phyloP scores from a whole-genome alignment of 2,113 vertebrate species.

The Myxocyprinus asiaticus region DNA sequence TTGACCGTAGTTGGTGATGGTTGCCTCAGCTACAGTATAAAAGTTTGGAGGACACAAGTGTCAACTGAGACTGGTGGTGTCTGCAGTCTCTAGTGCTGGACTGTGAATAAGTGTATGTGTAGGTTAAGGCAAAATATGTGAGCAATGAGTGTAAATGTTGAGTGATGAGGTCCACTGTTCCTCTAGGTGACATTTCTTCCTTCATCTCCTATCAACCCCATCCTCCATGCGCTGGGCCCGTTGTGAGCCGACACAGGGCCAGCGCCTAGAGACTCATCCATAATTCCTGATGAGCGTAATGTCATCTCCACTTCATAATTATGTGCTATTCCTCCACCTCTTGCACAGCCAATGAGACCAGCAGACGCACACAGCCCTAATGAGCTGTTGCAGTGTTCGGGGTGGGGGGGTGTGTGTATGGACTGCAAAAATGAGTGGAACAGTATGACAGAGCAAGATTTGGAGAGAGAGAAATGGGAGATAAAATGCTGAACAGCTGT shows the following conservation, averaged over 20 bases:
- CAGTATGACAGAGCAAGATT: slow-evolving; percentile 13
- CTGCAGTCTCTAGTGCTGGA: too few relatives aligned
- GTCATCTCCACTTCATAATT: slow-evolving; percentile 78
- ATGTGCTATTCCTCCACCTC: slow-evolving; percentile 78
- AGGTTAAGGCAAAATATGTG: background rate
- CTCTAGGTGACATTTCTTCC: slow-evolving; percentile 58
- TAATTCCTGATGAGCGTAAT: slow-evolving; percentile 80
- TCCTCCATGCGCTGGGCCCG: background rate
- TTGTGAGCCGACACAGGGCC: slow-evolving; percentile 49
- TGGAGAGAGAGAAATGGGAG: slow-evolving; percentile 1
- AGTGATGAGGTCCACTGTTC: slow-evolving; percentile 34
- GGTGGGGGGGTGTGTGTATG: slow-evolving; percentile 48
- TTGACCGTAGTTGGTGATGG: slow-evolving; percentile 15
- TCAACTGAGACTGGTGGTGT: background rate
- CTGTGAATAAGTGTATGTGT: slow-evolving; percentile 15
- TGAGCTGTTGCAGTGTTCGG: slow-evolving; percentile 71
- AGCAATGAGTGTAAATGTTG: slow-evolving; percentile 26
- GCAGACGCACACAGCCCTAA: slow-evolving; percentile 63
- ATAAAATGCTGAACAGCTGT: background rate
- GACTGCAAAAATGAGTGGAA: slow-evolving; percentile 21
- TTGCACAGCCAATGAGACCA: slow-evolving; percentile 68
- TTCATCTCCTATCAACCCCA: background rate
- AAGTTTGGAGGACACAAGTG: slow-evolving; percentile 10
- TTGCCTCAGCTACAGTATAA: slow-evolving; percentile 34
- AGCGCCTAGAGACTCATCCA: slow-evolving; percentile 73